These are phyloP conservation scores for Dioctria rufipes DNA, from an alignment of 2,888 invertebrate genomes.

Conservation along the genomic window DNA sequence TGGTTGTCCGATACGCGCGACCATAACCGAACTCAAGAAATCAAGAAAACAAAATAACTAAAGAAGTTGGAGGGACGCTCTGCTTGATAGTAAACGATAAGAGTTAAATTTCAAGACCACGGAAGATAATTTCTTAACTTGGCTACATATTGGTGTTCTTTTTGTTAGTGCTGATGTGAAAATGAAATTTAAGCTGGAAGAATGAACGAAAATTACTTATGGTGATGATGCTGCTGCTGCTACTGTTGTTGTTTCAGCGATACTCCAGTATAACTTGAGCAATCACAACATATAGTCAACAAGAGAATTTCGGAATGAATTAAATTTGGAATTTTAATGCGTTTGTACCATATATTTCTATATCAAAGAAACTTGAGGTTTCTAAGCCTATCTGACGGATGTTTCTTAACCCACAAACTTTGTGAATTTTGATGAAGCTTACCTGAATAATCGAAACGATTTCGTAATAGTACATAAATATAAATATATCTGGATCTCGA, in stretches of 20 bases:
- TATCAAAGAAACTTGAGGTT: background rate
- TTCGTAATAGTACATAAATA: background rate
- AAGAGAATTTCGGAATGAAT: too few species aligned
- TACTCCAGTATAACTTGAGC: too few species aligned
- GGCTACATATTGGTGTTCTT: background rate
- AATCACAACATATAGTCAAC: too few species aligned
- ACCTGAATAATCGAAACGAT: background rate
- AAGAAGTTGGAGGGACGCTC: background rate
- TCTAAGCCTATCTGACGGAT: too few species aligned
- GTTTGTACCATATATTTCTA: background rate
- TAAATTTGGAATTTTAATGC: too few species aligned
- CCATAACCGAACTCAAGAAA: slow-evolving; percentile 9
- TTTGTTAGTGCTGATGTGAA: slow-evolving; percentile 7
- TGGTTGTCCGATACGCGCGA: slow-evolving; percentile 6
- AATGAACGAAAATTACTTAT: background rate
- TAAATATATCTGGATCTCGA: background rate
- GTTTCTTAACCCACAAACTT: background rate
- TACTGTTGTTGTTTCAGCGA: background rate
- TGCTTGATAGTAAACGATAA: slow-evolving; percentile 25
- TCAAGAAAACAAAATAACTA: slow-evolving; percentile 24
- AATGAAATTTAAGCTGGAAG: slow-evolving; percentile 38
- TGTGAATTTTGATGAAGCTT: background rate
- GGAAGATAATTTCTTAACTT: slow-evolving; percentile 19
- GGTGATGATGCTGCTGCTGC: background rate
- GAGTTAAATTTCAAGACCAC: slow-evolving; percentile 1